Conservation (phyloP, 2,113 vertebrate genomes). For the Monopterus albus region DNA sequence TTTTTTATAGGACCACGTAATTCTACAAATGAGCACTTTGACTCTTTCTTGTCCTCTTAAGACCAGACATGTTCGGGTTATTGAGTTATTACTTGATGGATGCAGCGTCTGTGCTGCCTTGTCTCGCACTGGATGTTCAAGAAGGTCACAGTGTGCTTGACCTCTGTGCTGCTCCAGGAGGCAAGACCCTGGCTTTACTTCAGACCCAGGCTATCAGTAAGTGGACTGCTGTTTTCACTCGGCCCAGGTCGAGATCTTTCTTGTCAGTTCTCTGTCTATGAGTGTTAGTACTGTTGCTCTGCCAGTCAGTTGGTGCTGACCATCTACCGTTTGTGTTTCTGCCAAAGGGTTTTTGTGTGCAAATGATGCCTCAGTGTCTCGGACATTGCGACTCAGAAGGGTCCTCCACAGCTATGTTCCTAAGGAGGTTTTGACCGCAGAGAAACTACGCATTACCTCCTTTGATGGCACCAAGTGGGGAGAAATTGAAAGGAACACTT, state of each 20-base stretch:
- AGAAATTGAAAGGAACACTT: constrained; percentile 82
- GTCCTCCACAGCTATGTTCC: constrained; percentile 88
- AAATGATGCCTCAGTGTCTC: constrained; percentile 88
- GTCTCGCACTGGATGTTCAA: constrained; percentile 87
- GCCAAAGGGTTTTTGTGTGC: constrained; percentile 85
- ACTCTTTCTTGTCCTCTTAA: constrained; percentile 58
- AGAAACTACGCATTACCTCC: constrained; percentile 84
- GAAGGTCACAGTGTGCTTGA: constrained; percentile 88
- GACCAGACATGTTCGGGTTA: constrained; percentile 81
- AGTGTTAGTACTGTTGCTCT: not conserved
- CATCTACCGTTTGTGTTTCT: not conserved
- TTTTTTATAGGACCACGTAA: too few species aligned
- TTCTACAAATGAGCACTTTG: too few species aligned
- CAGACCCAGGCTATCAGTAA: constrained; percentile 89
- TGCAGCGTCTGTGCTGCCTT: constrained; percentile 92
- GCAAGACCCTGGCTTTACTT: constrained; percentile 91
- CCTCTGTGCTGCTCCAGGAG: constrained; percentile 94
- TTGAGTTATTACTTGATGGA: constrained; percentile 94
- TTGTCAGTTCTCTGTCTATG: not conserved
- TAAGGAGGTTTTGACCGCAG: constrained; percentile 68
- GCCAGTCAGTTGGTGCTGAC: not conserved
- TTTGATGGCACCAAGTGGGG: constrained; percentile 88
- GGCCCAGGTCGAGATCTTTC: not conserved
- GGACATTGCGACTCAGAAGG: constrained; percentile 82
- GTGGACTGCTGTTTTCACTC: constrained; percentile 13